Evolutionary conservation across 2,888 invertebrate species (phyloP).

Genomic region (Falcaria lacertinaria): DNA sequence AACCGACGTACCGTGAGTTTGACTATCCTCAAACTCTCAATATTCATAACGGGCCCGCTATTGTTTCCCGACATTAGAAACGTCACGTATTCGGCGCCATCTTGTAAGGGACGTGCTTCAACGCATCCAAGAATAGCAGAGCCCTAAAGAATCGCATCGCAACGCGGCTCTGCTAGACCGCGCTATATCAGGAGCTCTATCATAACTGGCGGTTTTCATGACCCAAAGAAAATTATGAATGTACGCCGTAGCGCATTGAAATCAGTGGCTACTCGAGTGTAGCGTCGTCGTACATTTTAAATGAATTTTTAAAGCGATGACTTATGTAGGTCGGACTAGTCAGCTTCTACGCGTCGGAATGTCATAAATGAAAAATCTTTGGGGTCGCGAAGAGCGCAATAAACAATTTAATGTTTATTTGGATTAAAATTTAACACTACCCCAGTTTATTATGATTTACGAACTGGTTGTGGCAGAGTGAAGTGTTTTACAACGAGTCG

Average conservation of each 20-base stretch:
- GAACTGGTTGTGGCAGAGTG: constrained; percentile 23
- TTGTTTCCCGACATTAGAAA: constrained; percentile 67
- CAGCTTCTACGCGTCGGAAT: constrained; percentile 32
- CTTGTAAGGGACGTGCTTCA: constrained; percentile 65
- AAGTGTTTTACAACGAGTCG: constrained; percentile 30
- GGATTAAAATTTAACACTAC: constrained; percentile 23
- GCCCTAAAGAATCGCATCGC: constrained; percentile 31
- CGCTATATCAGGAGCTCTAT: constrained; percentile 37
- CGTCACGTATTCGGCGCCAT: constrained; percentile 73
- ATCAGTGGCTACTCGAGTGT: constrained; percentile 44
- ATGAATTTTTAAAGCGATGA: constrained; percentile 37
- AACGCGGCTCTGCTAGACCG: constrained; percentile 17
- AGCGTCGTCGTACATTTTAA: constrained; percentile 44
- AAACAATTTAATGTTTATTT: constrained; percentile 19
- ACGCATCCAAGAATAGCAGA: constrained; percentile 49
- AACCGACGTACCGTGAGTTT: constrained; percentile 50
- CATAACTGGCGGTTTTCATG: constrained; percentile 53
- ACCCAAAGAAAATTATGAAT: constrained; percentile 73
- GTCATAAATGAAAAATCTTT: constrained; percentile 24
- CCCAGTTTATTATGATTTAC: constrained; percentile 44
- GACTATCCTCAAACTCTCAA: constrained; percentile 58
- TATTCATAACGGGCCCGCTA: constrained; percentile 70
- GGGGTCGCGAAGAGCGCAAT: constrained; percentile 14
- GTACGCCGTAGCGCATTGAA: constrained; percentile 49
- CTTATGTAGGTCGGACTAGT: constrained; percentile 33